Base-by-base conservation (phyloP, 2,888 invertebrate species). In the Nebria brevicollis region DNA sequence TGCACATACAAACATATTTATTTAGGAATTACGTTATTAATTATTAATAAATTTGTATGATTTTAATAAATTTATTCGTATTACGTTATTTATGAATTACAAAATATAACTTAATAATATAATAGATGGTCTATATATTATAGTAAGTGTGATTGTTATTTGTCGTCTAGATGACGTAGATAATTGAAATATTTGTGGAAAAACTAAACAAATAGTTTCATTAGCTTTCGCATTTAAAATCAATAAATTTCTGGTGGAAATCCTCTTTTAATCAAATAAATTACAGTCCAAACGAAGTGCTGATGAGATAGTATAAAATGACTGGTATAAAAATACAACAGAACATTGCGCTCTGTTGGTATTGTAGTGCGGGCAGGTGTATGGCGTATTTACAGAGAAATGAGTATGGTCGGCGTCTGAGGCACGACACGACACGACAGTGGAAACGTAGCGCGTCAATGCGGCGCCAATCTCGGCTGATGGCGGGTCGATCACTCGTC, bases 401-500 rank as follows among this genome's bases (percentile, higher is more conserved):
- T 54, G 54, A 54, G 54, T 54, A 54, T 54, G 54, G 54, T 54
- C 25, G 70, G 70, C 70, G 70, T 70, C 70, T 70, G 70, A 34
- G 8, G 54, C 54, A 54, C 54, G 54, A 54, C 54, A 43, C 43
- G 43, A 43, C 43, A 54, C 54, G 54, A 54, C 54, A 54, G 54
- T 54, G 54, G 54, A 54, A 70, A 11, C 26, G 70, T 13, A 25
- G 70, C 25, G 70, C 70, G 70, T 34, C 70, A 70, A 25, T 70
- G 25, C 34, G 70, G 70, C 70, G 70, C 70, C 70, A 70, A 70
- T 70, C 70, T 34, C 70, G 26, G 70, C 13, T 70, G 70, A 70
- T 70, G 70, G 70, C 70, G 70, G 70, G 70, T 70, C 70, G 70
- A 70, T 70, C 70, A 70, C 70, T 70, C 34, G 70, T 13, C 70